phyloP scores from a whole-genome alignment of 2,113 vertebrate species.

The Clinocottus analis region DNA sequence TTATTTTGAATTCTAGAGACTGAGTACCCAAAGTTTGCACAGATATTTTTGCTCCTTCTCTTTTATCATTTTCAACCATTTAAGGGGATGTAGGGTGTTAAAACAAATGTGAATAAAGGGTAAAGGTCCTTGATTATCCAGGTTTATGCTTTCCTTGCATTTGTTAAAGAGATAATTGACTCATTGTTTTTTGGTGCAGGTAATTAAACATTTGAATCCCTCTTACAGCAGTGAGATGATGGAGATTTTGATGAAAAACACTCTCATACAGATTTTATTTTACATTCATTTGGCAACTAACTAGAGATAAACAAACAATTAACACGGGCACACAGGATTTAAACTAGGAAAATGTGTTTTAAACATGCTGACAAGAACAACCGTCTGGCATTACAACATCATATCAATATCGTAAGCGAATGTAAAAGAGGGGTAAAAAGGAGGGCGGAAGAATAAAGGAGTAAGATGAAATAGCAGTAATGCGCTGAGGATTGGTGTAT shows the following conservation, averaged over 20 bases:
- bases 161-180: neutral
- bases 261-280: neutral
- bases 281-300: neutral
- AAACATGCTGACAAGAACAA: neutral
- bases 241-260: neutral
- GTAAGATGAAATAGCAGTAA: neutral
- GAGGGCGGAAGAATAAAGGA: neutral
- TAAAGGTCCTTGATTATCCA: too few relatives aligned
- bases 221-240: neutral
- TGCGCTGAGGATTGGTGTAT: neutral
- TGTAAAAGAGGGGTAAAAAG: neutral
- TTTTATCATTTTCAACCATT: too few relatives aligned
- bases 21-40: neutral
- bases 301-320: neutral
- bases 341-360: neutral
- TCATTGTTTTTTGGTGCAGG: neutral
- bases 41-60: neutral
- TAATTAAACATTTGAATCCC: neutral
- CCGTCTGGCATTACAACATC: neutral
- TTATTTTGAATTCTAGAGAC: too few relatives aligned
- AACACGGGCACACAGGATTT: neutral
- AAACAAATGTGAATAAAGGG: too few relatives aligned
- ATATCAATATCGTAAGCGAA: neutral
- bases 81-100: too few relatives aligned
- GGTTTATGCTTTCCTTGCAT: too few relatives aligned